phyloP scores from a whole-genome alignment of 2,113 vertebrate species.

The Petrocephalus microphthalmus region DNA sequence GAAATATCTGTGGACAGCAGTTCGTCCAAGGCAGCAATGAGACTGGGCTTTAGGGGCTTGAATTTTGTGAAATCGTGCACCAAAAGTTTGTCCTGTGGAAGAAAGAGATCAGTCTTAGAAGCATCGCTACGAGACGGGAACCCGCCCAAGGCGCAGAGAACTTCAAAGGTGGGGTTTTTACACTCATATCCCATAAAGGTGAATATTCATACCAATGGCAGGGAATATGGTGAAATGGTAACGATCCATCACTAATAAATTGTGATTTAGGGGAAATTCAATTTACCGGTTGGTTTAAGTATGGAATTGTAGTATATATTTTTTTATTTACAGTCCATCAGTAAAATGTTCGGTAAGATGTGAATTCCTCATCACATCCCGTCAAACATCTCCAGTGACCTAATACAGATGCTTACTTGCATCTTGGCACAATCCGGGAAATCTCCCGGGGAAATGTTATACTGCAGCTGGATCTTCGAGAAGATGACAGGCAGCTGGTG shows the following conservation, averaged over 20 bases:
- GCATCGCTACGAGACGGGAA: not conserved
- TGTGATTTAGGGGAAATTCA: not conserved
- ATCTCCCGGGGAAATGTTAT: slow-evolving; percentile 76
- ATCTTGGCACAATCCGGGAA: slow-evolving; percentile 82
- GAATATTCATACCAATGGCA: not conserved
- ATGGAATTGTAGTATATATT: not conserved
- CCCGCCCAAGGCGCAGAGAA: not conserved
- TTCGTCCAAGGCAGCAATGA: slow-evolving; percentile 74
- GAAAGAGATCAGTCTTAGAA: not conserved
- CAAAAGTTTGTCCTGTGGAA: slow-evolving; percentile 69
- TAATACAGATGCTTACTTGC: slow-evolving; percentile 61
- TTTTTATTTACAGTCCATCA: not conserved
- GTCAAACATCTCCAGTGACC: too few relatives aligned
- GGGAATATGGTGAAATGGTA: not conserved
- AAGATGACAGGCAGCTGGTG: slow-evolving; percentile 76
- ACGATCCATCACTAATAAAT: not conserved
- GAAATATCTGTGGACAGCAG: slow-evolving; percentile 72
- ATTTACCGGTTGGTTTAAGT: not conserved
- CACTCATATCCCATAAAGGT: not conserved
- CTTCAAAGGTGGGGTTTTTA: not conserved
- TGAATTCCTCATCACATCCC: not conserved
- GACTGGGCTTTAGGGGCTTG: slow-evolving; percentile 69
- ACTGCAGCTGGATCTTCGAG: slow-evolving; percentile 74
- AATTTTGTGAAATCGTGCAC: slow-evolving; percentile 79
- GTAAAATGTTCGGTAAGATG: not conserved